Evolutionary conservation across 2,797 vertebrate species (phyloP).

Genomic region (Rhynchonycteris naso): DNA sequence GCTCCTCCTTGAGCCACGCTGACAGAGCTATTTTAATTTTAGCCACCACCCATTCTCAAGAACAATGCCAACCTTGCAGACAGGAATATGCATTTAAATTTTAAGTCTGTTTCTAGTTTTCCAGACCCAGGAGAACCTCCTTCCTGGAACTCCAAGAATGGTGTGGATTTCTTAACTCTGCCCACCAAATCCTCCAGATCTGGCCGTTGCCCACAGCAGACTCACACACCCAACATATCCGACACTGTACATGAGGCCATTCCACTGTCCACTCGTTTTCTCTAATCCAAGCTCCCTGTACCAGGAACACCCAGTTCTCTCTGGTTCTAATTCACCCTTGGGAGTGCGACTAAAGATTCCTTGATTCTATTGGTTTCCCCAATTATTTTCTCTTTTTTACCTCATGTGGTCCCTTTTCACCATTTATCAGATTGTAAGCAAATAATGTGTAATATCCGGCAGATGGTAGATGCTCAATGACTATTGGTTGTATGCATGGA

Average conservation of each 20-base stretch:
- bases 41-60: neutral
- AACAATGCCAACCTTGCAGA: neutral
- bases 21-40: neutral
- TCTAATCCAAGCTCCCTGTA: neutral
- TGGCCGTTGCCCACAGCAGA: neutral
- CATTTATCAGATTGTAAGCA: neutral
- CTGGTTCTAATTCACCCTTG: neutral
- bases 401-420: neutral
- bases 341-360: neutral
- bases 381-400: neutral
- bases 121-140: neutral
- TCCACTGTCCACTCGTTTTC: rapidly evolving
- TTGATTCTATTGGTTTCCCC: neutral
- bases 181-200: neutral
- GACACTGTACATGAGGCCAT: rapidly evolving
- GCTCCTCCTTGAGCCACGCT: no score
- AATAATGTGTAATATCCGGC: neutral
- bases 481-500: neutral
- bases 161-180: neutral
- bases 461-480: neutral
- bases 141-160: neutral
- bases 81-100: neutral
- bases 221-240: neutral
- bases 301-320: neutral
- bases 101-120: neutral